phyloP scores from a whole-genome alignment of 2,888 invertebrate genomes.

The Acronicta psi region DNA sequence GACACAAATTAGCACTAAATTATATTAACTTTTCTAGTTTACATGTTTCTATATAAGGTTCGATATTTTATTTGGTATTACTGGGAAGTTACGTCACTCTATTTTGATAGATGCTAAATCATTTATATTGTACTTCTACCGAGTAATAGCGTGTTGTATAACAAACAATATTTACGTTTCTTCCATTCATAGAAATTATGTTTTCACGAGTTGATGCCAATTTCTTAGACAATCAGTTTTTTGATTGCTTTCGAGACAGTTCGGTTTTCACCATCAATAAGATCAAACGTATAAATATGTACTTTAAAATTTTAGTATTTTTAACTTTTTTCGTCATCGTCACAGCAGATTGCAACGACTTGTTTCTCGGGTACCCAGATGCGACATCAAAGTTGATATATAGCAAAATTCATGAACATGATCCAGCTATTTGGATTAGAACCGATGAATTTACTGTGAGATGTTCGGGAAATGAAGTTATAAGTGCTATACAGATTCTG shows the following conservation, averaged over 20 bases:
- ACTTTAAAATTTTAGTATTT: slow-evolving; percentile 17
- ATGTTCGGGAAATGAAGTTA: slow-evolving; percentile 72
- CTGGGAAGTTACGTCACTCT: slow-evolving; percentile 35
- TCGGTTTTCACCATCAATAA: slow-evolving; percentile 2
- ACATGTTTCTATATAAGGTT: slow-evolving; percentile 37
- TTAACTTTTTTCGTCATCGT: slow-evolving; percentile 12
- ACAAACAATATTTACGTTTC: slow-evolving; percentile 31
- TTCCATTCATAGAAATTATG: slow-evolving; percentile 21
- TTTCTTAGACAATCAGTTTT: slow-evolving; percentile 4
- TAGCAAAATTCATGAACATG: slow-evolving; percentile 76
- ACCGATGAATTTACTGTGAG: slow-evolving; percentile 73
- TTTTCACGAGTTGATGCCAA: slow-evolving; percentile 13
- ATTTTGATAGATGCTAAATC: slow-evolving; percentile 7
- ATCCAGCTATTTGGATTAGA: slow-evolving; percentile 76
- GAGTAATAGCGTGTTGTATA: slow-evolving; percentile 4
- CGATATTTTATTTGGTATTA: slow-evolving; percentile 18
- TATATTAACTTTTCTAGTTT: slow-evolving; percentile 36
- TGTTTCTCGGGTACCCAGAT: slow-evolving; percentile 72
- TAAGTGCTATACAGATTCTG: slow-evolving; percentile 74
- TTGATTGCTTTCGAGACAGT: slow-evolving; percentile 22
- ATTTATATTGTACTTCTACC: slow-evolving; percentile 3
- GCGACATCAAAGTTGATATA: slow-evolving; percentile 74
- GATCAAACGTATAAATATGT: slow-evolving; percentile 30
- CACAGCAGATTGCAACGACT: slow-evolving; percentile 46
- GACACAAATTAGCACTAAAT: slow-evolving; percentile 32